Percentiles rank a stretch among this genome's conserved stretches.
These are phyloP conservation scores for Sebastiscus albofasciatus DNA, from an alignment of 2,797 vertebrate genomes.

Conservation along the genomic window DNA sequence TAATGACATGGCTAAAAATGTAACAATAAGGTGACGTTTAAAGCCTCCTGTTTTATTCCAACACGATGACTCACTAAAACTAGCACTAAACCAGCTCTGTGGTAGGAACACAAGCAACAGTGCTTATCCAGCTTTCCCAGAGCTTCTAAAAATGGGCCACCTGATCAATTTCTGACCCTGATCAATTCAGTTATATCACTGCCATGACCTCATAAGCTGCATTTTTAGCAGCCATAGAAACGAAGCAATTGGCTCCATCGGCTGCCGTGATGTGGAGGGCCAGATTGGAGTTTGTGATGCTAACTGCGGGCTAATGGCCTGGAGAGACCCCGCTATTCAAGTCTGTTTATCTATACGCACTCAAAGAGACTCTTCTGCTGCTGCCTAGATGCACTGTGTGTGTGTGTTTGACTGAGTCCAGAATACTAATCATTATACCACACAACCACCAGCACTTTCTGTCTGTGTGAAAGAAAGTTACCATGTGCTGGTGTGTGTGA, in stretches of 20 bases:
- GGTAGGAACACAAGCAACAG: neutral
- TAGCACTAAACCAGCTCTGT: neutral
- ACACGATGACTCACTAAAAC: neutral
- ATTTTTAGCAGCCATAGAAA: constrained; percentile 41
- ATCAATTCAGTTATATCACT: constrained; percentile 11
- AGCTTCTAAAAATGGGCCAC: neutral
- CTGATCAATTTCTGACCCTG: constrained; percentile 15
- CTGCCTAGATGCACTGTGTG: constrained; percentile 39
- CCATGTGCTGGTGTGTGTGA: neutral
- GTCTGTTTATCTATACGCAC: constrained; percentile 64
- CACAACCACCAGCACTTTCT: constrained; percentile 37
- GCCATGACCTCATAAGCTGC: constrained; percentile 22
- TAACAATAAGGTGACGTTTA: neutral
- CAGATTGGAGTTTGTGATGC: constrained; percentile 63
- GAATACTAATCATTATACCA: constrained; percentile 52
- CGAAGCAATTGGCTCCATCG: constrained; percentile 23
- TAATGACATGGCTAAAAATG: neutral
- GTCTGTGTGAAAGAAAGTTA: constrained; percentile 30
- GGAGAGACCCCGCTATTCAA: constrained; percentile 66
- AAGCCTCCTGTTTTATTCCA: neutral
- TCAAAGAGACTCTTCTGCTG: constrained; percentile 66
- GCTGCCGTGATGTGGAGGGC: constrained; percentile 28
- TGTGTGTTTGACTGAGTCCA: constrained; percentile 9
- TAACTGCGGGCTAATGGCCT: constrained; percentile 73
- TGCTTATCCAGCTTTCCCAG: neutral